Percentiles rank a stretch among this genome's conserved stretches.
phyloP scores from a whole-genome alignment of 2,888 invertebrate species.

The Amaurobius ferox region DNA sequence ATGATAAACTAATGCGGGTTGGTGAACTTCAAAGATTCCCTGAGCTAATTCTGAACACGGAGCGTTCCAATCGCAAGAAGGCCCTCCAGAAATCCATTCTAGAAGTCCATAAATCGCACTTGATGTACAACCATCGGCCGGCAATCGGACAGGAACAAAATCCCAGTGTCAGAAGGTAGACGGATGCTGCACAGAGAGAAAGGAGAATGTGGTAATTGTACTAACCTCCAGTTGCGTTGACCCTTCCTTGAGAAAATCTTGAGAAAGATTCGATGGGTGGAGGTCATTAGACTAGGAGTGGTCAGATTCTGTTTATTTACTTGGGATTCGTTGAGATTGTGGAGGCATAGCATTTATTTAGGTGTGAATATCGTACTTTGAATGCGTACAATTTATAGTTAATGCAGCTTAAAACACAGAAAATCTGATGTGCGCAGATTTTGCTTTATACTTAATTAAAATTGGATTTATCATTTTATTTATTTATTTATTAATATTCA shows the following conservation, averaged over 20 bases:
- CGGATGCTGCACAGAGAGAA: not conserved
- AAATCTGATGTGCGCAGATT: no score
- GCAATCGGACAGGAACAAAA: slow-evolving; percentile 56
- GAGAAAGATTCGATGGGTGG: not conserved
- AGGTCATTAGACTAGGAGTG: slow-evolving; percentile 10
- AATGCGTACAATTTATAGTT: no score
- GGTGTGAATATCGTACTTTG: no score
- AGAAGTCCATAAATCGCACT: slow-evolving; percentile 56
- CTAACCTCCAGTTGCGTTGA: slow-evolving; percentile 5
- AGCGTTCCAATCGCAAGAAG: not conserved
- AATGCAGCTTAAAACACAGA: no score
- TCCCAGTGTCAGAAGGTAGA: slow-evolving; percentile 51
- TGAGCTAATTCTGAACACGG: not conserved
- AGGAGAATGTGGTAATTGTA: not conserved
- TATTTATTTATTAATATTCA: no score
- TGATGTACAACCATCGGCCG: slow-evolving; percentile 57
- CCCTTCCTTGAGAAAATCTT: slow-evolving; percentile 11
- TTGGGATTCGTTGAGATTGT: not conserved
- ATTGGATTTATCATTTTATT: no score
- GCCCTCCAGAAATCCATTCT: not conserved
- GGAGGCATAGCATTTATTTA: no score
- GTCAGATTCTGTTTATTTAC: not conserved
- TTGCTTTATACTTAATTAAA: no score
- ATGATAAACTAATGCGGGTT: not conserved
- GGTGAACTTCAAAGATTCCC: slow-evolving; percentile 7